phyloP scores from a whole-genome alignment of 2,888 invertebrate species.

The Sesia bembeciformis region DNA sequence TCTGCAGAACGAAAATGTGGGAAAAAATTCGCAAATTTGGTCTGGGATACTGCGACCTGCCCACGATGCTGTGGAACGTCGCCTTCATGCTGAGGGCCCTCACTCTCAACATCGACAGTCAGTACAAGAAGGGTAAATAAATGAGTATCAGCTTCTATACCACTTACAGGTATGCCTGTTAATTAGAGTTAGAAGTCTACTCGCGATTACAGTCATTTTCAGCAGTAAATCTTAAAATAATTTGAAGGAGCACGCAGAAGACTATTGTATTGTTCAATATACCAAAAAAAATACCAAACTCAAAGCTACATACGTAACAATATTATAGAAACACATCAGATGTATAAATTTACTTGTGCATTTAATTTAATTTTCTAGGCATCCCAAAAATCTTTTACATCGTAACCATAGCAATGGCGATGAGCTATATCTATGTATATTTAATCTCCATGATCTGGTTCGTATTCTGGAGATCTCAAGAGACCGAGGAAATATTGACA shows the following conservation, averaged over 20 bases:
- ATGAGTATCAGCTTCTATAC: neutral
- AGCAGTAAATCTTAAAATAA: too few relatives aligned
- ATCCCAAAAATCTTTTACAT: conserved; percentile 27
- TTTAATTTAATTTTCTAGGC: conserved; percentile 15
- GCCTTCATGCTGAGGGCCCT: conserved; percentile 24
- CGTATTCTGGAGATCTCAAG: conserved; percentile 20
- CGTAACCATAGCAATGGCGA: conserved; percentile 10
- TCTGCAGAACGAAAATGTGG: neutral
- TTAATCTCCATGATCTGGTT: conserved; percentile 35
- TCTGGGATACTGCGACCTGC: conserved; percentile 27
- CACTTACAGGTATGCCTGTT: too few relatives aligned
- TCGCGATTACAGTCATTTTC: too few relatives aligned
- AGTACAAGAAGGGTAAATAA: conserved; percentile 25
- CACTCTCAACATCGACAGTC: conserved; percentile 27
- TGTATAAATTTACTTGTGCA: neutral
- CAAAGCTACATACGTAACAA: too few relatives aligned
- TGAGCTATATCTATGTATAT: conserved; percentile 32
- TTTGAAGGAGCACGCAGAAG: too few relatives aligned
- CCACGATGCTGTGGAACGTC: conserved; percentile 38
- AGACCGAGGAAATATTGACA: conserved; percentile 24
- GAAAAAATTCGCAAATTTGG: conserved; percentile 20
- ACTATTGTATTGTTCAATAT: too few relatives aligned
- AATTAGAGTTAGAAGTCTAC: too few relatives aligned
- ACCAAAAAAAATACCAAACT: too few relatives aligned
- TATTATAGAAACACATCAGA: too few relatives aligned